These are phyloP conservation scores for Neostethus bicornis DNA, from an alignment of 2,797 vertebrate genomes.

Conservation along the genomic window DNA sequence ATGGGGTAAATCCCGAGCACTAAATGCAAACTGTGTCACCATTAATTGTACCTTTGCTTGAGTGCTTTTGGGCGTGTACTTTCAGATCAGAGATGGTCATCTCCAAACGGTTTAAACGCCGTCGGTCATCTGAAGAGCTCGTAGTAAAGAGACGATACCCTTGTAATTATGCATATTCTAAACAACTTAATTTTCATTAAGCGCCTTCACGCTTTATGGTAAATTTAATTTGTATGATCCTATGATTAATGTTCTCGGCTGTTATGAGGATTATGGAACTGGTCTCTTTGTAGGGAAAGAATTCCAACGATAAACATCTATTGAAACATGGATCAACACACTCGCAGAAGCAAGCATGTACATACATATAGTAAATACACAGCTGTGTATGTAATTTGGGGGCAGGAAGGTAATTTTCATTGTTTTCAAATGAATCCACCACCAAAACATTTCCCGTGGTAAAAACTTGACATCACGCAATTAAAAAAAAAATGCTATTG, in stretches of 20 bases:
- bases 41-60: conserved; percentile 37
- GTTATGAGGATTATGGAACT: conserved; percentile 9
- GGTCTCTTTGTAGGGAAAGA: conserved; percentile 8
- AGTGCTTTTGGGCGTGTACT: conserved; percentile 28
- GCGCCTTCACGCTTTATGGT: conserved; percentile 60
- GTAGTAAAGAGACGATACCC: conserved; percentile 49
- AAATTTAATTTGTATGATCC: conserved; percentile 62
- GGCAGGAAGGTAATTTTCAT: too few relatives aligned
- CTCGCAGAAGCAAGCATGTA: too few relatives aligned
- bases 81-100: conserved; percentile 20
- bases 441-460: too few relatives aligned
- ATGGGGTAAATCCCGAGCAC: too few relatives aligned
- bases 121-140: conserved; percentile 44
- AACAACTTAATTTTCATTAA: conserved; percentile 76
- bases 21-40: conserved; percentile 7
- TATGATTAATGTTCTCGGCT: conserved; percentile 63
- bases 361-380: too few relatives aligned
- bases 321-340: too few relatives aligned
- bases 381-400: too few relatives aligned
- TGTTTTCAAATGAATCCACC: too few relatives aligned
- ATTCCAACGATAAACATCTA: too few relatives aligned
- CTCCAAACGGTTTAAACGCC: conserved; percentile 32
- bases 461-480: too few relatives aligned
- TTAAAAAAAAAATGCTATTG: too few relatives aligned
- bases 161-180: conserved; percentile 71